phyloP scores from a whole-genome alignment of 2,113 vertebrate species.

The Tragulus kanchil region DNA sequence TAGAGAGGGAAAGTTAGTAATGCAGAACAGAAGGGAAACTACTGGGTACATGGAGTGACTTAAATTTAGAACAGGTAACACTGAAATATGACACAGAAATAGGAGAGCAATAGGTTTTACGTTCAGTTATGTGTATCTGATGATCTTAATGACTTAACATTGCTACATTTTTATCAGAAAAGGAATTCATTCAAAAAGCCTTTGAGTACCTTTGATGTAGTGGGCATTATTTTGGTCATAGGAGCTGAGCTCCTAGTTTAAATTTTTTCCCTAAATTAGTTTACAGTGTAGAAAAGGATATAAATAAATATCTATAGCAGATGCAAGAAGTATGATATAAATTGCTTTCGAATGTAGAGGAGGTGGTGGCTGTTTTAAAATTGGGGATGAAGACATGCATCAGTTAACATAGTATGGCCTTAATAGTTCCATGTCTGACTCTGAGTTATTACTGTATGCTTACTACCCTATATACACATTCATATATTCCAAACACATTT shows the following conservation, averaged over 20 bases:
- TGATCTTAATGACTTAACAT: conserved; percentile 39
- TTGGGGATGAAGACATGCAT: background rate
- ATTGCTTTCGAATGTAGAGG: conserved; percentile 12
- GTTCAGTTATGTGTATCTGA: background rate
- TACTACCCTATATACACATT: background rate
- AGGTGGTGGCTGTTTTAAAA: background rate
- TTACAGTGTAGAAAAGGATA: background rate
- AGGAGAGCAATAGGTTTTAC: background rate
- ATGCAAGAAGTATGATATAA: background rate
- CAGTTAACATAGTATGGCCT: background rate
- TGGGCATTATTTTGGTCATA: background rate
- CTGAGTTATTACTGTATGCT: background rate
- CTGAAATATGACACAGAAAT: background rate
- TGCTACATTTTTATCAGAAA: conserved; percentile 62
- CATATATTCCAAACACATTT: background rate
- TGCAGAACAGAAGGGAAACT: background rate
- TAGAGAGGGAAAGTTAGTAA: background rate
- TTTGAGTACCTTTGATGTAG: background rate
- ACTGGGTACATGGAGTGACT: background rate
- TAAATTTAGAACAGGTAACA: background rate
- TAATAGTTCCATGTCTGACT: background rate
- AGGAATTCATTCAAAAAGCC: conserved; percentile 41
- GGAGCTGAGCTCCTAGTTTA: conserved; percentile 15
- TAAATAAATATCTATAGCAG: background rate
- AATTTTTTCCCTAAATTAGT: background rate